A percentile compares a stretch with the other conserved stretches of the same genome.
phyloP scores from a whole-genome alignment of 1,140 invertebrate genomes.

The Stegodyphus mimosarum region DNA sequence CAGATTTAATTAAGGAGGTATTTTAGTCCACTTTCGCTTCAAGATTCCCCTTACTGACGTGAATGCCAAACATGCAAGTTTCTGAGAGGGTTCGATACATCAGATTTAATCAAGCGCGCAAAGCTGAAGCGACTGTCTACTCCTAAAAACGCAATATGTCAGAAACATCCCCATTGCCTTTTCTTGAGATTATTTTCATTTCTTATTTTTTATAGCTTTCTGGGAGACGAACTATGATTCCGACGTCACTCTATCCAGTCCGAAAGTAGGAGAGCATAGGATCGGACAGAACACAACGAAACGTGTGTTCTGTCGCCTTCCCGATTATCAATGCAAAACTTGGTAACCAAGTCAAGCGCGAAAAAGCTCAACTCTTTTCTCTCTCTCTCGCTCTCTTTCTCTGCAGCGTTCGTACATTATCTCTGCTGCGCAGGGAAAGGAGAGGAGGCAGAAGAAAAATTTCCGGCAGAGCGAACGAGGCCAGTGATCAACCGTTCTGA shows the following conservation, averaged over 20 bases:
- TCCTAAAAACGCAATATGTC: conserved; percentile 37
- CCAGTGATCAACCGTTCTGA: conserved; percentile 52
- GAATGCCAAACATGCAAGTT: too few relatives aligned
- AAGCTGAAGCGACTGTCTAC: conserved; percentile 31
- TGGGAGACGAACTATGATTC: neutral
- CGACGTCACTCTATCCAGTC: neutral
- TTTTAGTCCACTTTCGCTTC: too few relatives aligned
- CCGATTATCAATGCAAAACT: conserved; percentile 59
- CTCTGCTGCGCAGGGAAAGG: conserved; percentile 13
- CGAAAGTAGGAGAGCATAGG: too few relatives aligned
- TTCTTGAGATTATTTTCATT: conserved; percentile 19
- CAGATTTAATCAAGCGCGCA: conserved; percentile 45
- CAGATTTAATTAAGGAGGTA: too few relatives aligned
- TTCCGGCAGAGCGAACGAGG: conserved; percentile 25
- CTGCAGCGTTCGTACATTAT: conserved; percentile 34
- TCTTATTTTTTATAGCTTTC: neutral
- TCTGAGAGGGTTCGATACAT: neutral
- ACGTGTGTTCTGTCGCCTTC: conserved; percentile 51
- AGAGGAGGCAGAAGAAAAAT: conserved; percentile 46
- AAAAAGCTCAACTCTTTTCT: conserved; percentile 48
- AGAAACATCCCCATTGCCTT: conserved; percentile 18
- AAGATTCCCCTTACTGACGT: too few relatives aligned
- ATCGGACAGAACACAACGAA: conserved; percentile 8
- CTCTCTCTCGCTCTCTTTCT: conserved; percentile 13
- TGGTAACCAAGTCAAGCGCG: conserved; percentile 46